phyloP scores from a whole-genome alignment of 2,888 invertebrate species.

The Tigriopus californicus region DNA sequence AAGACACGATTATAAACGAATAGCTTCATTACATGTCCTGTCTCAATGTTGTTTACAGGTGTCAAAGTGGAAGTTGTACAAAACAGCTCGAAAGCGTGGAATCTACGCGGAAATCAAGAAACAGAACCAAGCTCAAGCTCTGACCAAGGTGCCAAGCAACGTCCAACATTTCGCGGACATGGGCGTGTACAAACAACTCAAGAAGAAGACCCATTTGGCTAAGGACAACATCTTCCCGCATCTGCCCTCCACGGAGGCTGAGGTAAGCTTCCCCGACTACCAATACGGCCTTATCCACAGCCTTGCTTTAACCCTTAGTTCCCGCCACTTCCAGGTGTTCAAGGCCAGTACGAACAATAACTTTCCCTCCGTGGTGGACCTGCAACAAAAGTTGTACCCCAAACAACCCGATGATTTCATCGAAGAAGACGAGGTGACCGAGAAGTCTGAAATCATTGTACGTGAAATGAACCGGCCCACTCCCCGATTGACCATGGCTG shows the following conservation, averaged over 20 bases:
- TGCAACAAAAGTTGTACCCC: neutral
- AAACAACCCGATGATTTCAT: neutral
- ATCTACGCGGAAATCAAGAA: slow-evolving; percentile 16
- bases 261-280: neutral
- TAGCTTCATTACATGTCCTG: neutral
- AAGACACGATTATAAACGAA: no score
- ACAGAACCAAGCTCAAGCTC: slow-evolving; percentile 13
- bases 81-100: slow-evolving; percentile 13
- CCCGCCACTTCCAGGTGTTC: neutral
- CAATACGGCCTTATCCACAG: neutral
- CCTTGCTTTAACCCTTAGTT: neutral
- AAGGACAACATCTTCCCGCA: slow-evolving; percentile 5
- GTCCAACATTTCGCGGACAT: slow-evolving; percentile 15
- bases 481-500: no score
- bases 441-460: neutral
- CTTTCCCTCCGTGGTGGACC: neutral
- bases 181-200: slow-evolving; percentile 14
- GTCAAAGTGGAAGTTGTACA: slow-evolving; percentile 15
- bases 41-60: neutral
- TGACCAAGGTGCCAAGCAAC: slow-evolving; percentile 14
- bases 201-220: slow-evolving; percentile 10
- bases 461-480: neutral
- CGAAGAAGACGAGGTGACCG: no score
- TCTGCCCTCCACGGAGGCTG: neutral
- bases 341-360: slow-evolving; percentile 5